phyloP scores from a whole-genome alignment of 2,888 invertebrate species.

The Cybosia mesomella region DNA sequence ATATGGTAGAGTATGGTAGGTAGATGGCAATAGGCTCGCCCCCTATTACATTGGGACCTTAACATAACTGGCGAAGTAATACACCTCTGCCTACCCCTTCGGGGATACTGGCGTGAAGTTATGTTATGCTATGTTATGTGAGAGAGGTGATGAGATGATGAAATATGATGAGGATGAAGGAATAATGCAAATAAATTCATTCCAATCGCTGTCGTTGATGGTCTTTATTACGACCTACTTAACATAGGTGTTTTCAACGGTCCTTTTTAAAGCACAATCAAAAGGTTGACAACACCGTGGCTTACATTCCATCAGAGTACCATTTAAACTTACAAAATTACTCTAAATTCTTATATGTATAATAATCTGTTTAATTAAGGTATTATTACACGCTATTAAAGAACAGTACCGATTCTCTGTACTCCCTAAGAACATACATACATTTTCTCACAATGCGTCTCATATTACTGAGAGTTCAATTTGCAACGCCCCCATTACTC shows the following conservation, averaged over 20 bases:
- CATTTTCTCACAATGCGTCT: constrained; percentile 3
- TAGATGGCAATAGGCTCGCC: too few relatives aligned
- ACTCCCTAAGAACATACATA: background rate
- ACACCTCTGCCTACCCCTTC: too few relatives aligned
- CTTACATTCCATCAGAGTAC: background rate
- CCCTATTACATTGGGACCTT: too few relatives aligned
- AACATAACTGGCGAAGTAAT: too few relatives aligned
- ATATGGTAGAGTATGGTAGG: too few relatives aligned
- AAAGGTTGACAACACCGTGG: background rate
- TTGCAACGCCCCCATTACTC: constrained; percentile 24
- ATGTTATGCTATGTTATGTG: too few relatives aligned
- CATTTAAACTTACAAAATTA: background rate
- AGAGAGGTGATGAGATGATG: too few relatives aligned
- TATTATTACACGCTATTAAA: constrained; percentile 1
- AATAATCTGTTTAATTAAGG: background rate
- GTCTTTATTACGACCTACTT: too few relatives aligned
- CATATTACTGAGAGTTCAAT: constrained; percentile 18
- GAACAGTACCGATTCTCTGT: background rate
- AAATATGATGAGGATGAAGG: too few relatives aligned
- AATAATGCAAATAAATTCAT: background rate
- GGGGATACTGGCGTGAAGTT: too few relatives aligned
- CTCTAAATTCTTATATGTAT: background rate
- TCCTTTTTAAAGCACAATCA: too few relatives aligned
- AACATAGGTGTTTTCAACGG: too few relatives aligned
- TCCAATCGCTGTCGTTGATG: background rate